Evolutionary conservation across 2,888 invertebrate species (phyloP).

Genomic region (Callimorpha dominula): DNA sequence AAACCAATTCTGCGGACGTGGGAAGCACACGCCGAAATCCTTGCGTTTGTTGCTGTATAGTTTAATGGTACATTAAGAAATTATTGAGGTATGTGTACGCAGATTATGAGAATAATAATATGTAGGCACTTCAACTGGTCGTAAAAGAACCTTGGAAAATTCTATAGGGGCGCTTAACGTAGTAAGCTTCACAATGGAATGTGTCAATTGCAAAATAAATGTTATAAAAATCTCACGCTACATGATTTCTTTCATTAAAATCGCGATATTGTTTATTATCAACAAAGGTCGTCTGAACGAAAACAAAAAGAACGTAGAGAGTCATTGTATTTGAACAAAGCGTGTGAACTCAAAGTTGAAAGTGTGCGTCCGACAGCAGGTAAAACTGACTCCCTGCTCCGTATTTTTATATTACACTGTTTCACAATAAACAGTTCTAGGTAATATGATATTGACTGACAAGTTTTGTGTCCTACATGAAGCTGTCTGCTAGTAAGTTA

Average conservation of each 20-base stretch:
- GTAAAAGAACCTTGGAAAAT: slow-evolving; percentile 51
- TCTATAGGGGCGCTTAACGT: slow-evolving; percentile 31
- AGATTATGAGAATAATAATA: slow-evolving; percentile 46
- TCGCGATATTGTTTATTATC: slow-evolving; percentile 84
- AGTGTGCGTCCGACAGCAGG: slow-evolving; percentile 77
- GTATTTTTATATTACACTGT: slow-evolving; percentile 56
- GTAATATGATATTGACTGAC: slow-evolving; percentile 58
- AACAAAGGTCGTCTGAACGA: slow-evolving; percentile 85
- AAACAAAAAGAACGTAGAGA: slow-evolving; percentile 85
- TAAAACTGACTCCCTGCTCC: slow-evolving; percentile 50
- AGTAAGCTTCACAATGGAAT: slow-evolving; percentile 60
- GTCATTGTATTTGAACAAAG: slow-evolving; percentile 83
- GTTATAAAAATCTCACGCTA: slow-evolving; percentile 80
- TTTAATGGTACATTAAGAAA: slow-evolving; percentile 65
- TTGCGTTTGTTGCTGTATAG: slow-evolving; percentile 64
- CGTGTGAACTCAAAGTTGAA: slow-evolving; percentile 82
- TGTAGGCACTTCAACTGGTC: slow-evolving; percentile 19
- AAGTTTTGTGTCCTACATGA: slow-evolving; percentile 47
- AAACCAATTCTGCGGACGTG: slow-evolving; percentile 77
- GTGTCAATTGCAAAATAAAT: slow-evolving; percentile 77
- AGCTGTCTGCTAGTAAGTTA: slow-evolving; percentile 48
- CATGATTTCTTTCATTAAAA: slow-evolving; percentile 82
- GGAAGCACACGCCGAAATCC: slow-evolving; percentile 72
- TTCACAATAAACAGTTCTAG: slow-evolving; percentile 53
- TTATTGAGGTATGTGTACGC: slow-evolving; percentile 53